Conservation (phyloP, 1,140 invertebrate species). For the Leptinotarsa defecta region DNA sequence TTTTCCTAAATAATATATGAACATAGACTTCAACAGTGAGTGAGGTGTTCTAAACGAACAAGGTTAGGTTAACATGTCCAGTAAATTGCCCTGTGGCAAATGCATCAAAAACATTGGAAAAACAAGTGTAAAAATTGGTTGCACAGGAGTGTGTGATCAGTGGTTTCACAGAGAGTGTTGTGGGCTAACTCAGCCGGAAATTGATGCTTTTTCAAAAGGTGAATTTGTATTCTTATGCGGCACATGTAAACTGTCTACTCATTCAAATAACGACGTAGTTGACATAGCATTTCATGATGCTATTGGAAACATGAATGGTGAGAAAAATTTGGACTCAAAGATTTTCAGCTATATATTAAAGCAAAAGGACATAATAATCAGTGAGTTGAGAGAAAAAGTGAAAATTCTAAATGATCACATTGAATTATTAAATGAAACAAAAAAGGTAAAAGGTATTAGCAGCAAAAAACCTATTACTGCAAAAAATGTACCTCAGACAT, state of each 20-base stretch:
- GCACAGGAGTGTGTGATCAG: not conserved
- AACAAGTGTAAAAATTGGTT: not conserved
- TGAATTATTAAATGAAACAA: not conserved
- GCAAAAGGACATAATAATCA: conserved; percentile 14
- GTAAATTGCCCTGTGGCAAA: conserved; percentile 3
- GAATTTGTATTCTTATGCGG: not conserved
- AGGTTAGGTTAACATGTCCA: not conserved
- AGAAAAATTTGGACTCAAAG: conserved; percentile 2
- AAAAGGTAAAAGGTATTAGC: not conserved
- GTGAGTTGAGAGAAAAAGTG: conserved; percentile 9
- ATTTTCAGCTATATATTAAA: conserved; percentile 15
- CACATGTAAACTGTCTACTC: not conserved
- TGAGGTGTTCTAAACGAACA: too few species aligned
- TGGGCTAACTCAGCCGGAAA: not conserved
- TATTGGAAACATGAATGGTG: not conserved
- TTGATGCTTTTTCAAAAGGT: conserved; percentile 10
- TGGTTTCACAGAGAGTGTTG: conserved; percentile 5
- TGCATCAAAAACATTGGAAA: conserved; percentile 12
- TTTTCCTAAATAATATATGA: too few species aligned
- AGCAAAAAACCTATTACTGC: not conserved
- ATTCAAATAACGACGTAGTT: not conserved
- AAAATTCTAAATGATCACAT: conserved; percentile 11
- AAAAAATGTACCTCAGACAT: too few species aligned
- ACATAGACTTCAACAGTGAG: too few species aligned
- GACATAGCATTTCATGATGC: not conserved